These are phyloP conservation scores for Oncorhynchus gorbuscha DNA, from an alignment of 2,113 vertebrate species.

Conservation along the genomic window DNA sequence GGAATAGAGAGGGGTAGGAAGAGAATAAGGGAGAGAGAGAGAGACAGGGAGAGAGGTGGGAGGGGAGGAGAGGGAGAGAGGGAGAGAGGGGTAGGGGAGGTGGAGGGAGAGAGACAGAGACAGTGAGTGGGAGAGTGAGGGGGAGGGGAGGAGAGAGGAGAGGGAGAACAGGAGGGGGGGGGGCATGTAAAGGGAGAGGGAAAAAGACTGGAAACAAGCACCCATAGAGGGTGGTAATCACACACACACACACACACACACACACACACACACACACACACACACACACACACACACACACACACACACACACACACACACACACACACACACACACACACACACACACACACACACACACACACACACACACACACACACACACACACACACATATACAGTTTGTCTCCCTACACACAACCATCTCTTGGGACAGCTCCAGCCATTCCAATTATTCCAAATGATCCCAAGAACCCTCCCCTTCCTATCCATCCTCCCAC, in stretches of 20 bases:
- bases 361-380: slow-evolving; percentile 10
- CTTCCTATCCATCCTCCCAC: background rate
- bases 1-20: background rate
- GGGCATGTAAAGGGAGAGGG: background rate
- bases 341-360: slow-evolving; percentile 7
- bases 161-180: background rate
- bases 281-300: too few relatives aligned
- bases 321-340: slow-evolving; percentile 13
- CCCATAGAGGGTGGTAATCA: background rate
- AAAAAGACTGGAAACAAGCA: background rate
- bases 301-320: background rate
- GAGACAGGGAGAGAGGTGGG: background rate
- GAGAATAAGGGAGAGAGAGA: background rate
- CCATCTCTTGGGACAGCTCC: background rate
- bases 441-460: background rate
- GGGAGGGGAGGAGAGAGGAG: background rate
- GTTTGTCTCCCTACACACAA: background rate
- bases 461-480: slow-evolving; percentile 19
- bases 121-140: too few relatives aligned
- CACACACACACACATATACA: slow-evolving; percentile 1
- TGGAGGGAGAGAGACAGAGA: too few relatives aligned
- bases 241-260: slow-evolving; percentile 13
- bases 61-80: background rate
- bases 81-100: background rate
- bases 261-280: too few relatives aligned